Conservation (phyloP, 2,888 invertebrate species). For the Scelioninae gen. 1 region DNA sequence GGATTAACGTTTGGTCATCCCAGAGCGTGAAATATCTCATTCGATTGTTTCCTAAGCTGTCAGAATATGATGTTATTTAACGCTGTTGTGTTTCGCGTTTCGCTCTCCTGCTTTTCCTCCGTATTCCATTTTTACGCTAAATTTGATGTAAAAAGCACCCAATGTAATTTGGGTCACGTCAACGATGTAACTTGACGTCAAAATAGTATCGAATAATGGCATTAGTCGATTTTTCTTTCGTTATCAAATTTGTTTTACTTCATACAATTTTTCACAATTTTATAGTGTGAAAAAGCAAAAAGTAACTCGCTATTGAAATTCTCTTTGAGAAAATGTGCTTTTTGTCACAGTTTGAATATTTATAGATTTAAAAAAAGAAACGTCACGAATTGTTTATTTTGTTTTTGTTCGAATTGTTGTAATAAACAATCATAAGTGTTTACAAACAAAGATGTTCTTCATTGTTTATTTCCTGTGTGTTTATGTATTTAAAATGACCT, state of each 20-base stretch:
- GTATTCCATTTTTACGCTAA: slow-evolving; percentile 37
- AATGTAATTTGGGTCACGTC: slow-evolving; percentile 76
- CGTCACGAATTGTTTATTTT: too few relatives aligned
- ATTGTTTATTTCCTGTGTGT: too few relatives aligned
- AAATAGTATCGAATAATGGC: slow-evolving; percentile 28
- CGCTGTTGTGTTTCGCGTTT: slow-evolving; percentile 7
- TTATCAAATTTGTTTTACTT: slow-evolving; percentile 46
- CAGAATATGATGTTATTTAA: slow-evolving; percentile 52
- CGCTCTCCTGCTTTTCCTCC: neutral
- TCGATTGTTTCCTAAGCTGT: slow-evolving; percentile 55
- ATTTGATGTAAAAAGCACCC: slow-evolving; percentile 73
- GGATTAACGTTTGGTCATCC: slow-evolving; percentile 60
- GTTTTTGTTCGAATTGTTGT: too few relatives aligned
- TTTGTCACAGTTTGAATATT: too few relatives aligned
- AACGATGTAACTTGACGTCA: slow-evolving; percentile 62
- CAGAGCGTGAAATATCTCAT: slow-evolving; percentile 40
- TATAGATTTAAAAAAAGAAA: too few relatives aligned
- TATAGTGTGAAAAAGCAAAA: too few relatives aligned
- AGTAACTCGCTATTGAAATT: too few relatives aligned
- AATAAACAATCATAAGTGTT: too few relatives aligned
- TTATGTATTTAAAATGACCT: too few relatives aligned
- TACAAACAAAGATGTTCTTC: too few relatives aligned
- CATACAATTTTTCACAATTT: too few relatives aligned
- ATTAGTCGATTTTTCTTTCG: slow-evolving; percentile 45
- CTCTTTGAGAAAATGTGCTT: too few relatives aligned